Percentiles rank a stretch among this genome's conserved stretches.
Conservation (phyloP, 1,140 invertebrate genomes). For the Parasteatoda tepidariorum region DNA sequence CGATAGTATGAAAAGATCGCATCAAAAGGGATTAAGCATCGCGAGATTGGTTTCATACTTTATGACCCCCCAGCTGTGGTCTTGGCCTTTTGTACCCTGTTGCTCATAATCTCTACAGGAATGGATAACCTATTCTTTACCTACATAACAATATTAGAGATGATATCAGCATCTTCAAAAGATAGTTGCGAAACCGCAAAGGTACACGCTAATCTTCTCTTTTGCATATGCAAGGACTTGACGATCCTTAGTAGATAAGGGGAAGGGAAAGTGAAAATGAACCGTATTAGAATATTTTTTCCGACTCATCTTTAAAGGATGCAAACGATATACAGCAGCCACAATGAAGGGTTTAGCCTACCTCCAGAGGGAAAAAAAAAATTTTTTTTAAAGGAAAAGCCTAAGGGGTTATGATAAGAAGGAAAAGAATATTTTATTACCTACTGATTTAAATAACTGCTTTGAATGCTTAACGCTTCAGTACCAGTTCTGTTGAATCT, state of each 20-base stretch:
- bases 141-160: constrained; percentile 11
- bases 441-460: background rate
- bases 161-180: background rate
- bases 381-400: background rate
- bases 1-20: too few relatives aligned
- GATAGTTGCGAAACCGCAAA: background rate
- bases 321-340: too few relatives aligned
- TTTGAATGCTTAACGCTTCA: background rate
- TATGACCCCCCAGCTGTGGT: constrained; percentile 45
- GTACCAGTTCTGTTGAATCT: too few relatives aligned
- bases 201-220: background rate
- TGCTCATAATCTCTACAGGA: constrained; percentile 18
- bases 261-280: background rate
- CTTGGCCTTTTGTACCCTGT: background rate
- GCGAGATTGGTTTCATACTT: constrained; percentile 24
- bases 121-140: constrained; percentile 4
- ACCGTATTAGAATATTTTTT: background rate
- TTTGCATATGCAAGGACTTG: background rate
- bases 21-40: background rate
- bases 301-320: background rate
- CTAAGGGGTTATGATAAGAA: background rate
- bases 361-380: background rate
- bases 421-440: background rate
- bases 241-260: background rate
- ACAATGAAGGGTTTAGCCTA: background rate